These are phyloP conservation scores for Jaculus jaculus DNA, from an alignment of 2,113 vertebrate species.

Conservation along the genomic window DNA sequence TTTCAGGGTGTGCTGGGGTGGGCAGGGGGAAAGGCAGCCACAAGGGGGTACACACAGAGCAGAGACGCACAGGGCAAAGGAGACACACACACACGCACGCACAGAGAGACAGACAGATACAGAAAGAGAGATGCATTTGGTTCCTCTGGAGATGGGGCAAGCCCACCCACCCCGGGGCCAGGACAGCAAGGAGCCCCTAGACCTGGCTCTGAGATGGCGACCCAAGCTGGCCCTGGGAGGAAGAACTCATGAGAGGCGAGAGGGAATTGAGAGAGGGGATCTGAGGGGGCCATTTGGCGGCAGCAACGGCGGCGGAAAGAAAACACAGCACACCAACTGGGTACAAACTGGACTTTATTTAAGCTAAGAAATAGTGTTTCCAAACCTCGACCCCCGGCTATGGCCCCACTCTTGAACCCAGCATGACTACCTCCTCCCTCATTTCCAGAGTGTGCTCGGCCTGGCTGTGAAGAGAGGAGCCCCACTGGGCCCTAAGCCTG, in stretches of 20 bases:
- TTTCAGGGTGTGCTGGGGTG: conserved; percentile 89
- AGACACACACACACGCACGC: conserved; percentile 34
- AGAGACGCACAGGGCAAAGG: conserved; percentile 50
- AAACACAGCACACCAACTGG: conserved; percentile 86
- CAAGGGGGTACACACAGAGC: conserved; percentile 62
- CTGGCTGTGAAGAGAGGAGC: neutral
- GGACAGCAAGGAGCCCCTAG: conserved; percentile 23
- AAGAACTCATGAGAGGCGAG: neutral
- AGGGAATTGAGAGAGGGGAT: conserved; percentile 47
- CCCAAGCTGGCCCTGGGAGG: conserved; percentile 25
- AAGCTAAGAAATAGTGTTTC: conserved; percentile 83
- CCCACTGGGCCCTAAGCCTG: neutral
- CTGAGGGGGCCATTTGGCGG: neutral
- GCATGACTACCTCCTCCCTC: neutral
- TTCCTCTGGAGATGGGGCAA: conserved; percentile 62
- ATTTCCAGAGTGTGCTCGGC: neutral
- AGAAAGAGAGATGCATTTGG: conserved; percentile 77
- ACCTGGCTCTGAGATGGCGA: conserved; percentile 40
- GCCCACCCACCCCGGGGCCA: conserved; percentile 42
- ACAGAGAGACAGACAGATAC: conserved; percentile 75
- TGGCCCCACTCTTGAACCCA: neutral
- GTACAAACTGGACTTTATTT: conserved; percentile 89
- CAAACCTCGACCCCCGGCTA: conserved; percentile 52
- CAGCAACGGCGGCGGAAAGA: conserved; percentile 63
- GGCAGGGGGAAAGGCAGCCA: conserved; percentile 45